Base-by-base conservation (phyloP, 2,888 invertebrate genomes). In the Eudemis profundana region DNA sequence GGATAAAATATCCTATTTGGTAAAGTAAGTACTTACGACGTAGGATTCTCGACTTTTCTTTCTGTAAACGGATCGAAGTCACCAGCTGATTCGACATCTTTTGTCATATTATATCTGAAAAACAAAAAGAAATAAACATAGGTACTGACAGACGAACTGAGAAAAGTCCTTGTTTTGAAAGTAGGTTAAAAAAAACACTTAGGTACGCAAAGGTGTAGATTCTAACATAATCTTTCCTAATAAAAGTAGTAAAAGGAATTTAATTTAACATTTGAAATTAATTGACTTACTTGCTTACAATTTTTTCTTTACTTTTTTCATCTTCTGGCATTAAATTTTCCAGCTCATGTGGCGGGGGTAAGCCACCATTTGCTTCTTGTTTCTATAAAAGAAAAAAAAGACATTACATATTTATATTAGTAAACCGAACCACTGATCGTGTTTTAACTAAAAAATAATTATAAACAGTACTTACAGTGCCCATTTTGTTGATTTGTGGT, bases 301-400 rank as follows among this genome's bases (percentile, higher is more conserved):
- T 85, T 71, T 85, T 89, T 69, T 93, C 94, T 74, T 93, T 93
- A 27, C 73, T 82, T 66, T 89, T 92, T n/a, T 95, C 96, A 77
- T 96, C 95, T 74, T 93, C 93, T 47, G 96, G 95, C 70, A 97
- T 88, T 81, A 96, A 96, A n/a, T 95, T 96, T 75, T 96, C 96
- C 93, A 96, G 84, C 86, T 97, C 96, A 73, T 96, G 96, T 53
- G 94, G 93, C 57, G 88, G 85, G 50, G 85, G 78, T n/a, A 80
- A 60, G 27, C 74, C 80, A 65, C 89, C 90, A 74, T 93, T 93
- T 33, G 83, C 74, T 77, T 93, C 93, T 91, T 92, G 74, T 57
- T 65, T 65, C 65, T 65, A 15, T n/a, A 63, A 17, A 21, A 36
- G 54, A 72, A 76, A 51, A 61, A 68, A 64, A 71, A 38, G 38